These are phyloP conservation scores for Rhagonycha fulva DNA, from an alignment of 2,888 invertebrate species.

Conservation along the genomic window DNA sequence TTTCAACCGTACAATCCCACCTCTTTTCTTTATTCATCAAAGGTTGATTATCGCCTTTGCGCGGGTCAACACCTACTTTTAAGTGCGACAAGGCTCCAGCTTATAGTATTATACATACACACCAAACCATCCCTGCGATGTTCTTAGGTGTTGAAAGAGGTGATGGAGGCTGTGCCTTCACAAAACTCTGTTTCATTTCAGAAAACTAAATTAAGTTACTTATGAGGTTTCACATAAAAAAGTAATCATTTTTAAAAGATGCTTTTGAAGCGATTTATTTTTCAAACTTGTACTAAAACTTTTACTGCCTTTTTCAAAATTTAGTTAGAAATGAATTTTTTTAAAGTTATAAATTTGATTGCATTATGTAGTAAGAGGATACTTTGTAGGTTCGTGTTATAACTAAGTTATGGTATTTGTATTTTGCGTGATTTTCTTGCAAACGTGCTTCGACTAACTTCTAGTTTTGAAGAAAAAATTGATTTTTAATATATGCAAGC, in stretches of 20 bases:
- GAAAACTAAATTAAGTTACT: neutral
- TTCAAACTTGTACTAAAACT: neutral
- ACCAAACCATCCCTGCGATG: no score
- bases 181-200: neutral
- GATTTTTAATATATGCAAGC: slow-evolving; percentile 6
- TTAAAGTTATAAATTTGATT: neutral
- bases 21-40: no score
- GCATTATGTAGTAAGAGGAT: neutral
- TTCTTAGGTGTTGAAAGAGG: no score
- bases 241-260: neutral
- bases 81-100: no score
- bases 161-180: no score
- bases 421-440: slow-evolving; percentile 20
- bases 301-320: neutral
- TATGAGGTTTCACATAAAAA: neutral
- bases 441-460: slow-evolving; percentile 10
- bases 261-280: neutral
- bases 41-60: no score
- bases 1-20: no score
- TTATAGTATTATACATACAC: no score
- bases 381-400: slow-evolving; percentile 7
- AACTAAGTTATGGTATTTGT: slow-evolving; percentile 11
- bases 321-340: neutral
- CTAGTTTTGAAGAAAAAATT: slow-evolving; percentile 7
- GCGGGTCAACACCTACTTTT: no score